Evolutionary conservation across 2,113 vertebrate species (phyloP), one percentile per base, ranked within the genome.

Genomic region (Gymnogyps californianus): DNA sequence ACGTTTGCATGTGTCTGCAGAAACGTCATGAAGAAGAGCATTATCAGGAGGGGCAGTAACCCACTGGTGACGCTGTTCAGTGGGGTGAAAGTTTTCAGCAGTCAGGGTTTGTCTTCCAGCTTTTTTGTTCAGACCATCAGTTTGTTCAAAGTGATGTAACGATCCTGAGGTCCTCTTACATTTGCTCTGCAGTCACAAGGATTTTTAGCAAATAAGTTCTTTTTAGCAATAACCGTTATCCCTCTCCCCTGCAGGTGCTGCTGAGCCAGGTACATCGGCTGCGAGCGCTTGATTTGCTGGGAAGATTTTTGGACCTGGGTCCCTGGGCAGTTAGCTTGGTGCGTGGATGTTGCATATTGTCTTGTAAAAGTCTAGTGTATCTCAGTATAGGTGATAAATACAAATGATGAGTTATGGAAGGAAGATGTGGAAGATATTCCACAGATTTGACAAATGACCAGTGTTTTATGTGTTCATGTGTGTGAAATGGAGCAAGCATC

Each of bases 241-340:
- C 32, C 55, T 87, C 20, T 42, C 92, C 84, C 97, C 97, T 83
- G n/a, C 97, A 99, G 99, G 99, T 99, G 80, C 98, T 99, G 96
- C 98, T 99, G 51, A 99, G 99, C 97, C 99, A 99, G 93, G 99
- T 99, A 64, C 99, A 99, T 96, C 98, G 99, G 32, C 98, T 99
- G 78, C 97, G 99, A 72, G 99, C 99, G 11, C 98, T 99, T 36
- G 99, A 99, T 89, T 95, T 99, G 96, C 98, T 99, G 42, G 99
- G 99, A 9, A 97, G 98, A 25, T 99, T 99, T 94, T 94, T 99
- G 98, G 99, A 99, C 97, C 98, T 99, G 94, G 99, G 99, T 14
- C 99, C 99, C 55, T 99, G 99, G 99, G 99, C 99, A 0, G 99
- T 99, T 75, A 99, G 99, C 96, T 97, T 99, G 99, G 99, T 99